Evolutionary conservation across 2,888 invertebrate genomes (phyloP).

Genomic region (Congeria kusceri): DNA sequence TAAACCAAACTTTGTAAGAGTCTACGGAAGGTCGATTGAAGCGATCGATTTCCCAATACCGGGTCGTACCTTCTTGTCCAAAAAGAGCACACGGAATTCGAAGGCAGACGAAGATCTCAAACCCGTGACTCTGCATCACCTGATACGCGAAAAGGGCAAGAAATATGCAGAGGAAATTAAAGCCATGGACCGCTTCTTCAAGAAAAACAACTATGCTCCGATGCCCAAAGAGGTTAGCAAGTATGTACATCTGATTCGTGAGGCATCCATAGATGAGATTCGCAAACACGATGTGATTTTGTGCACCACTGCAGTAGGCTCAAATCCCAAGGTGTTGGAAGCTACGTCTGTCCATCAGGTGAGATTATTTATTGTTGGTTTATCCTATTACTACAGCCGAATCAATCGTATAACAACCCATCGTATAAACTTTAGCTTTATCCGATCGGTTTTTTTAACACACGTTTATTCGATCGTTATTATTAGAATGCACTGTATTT

Average conservation of each 20-base stretch:
- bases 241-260: constrained; percentile 50
- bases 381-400: too few relatives aligned
- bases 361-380: background rate
- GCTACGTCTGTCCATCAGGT: constrained; percentile 54
- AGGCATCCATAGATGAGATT: constrained; percentile 65
- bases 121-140: constrained; percentile 66
- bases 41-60: constrained; percentile 77
- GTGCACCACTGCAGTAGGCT: constrained; percentile 73
- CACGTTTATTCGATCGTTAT: too few relatives aligned
- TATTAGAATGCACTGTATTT: too few relatives aligned
- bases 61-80: constrained; percentile 56
- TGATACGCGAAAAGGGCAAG: constrained; percentile 63
- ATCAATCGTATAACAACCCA: too few relatives aligned
- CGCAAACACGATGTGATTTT: constrained; percentile 70
- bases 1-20: constrained; percentile 73
- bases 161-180: constrained; percentile 49
- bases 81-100: constrained; percentile 46
- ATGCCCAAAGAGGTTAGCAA: constrained; percentile 44
- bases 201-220: constrained; percentile 24
- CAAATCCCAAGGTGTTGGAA: constrained; percentile 53
- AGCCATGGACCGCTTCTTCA: constrained; percentile 51
- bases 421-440: too few relatives aligned
- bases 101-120: constrained; percentile 54
- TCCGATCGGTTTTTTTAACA: too few relatives aligned
- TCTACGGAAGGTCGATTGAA: constrained; percentile 77